Conservation (phyloP, 2,888 invertebrate genomes). For the Brachyopa scutellaris region DNA sequence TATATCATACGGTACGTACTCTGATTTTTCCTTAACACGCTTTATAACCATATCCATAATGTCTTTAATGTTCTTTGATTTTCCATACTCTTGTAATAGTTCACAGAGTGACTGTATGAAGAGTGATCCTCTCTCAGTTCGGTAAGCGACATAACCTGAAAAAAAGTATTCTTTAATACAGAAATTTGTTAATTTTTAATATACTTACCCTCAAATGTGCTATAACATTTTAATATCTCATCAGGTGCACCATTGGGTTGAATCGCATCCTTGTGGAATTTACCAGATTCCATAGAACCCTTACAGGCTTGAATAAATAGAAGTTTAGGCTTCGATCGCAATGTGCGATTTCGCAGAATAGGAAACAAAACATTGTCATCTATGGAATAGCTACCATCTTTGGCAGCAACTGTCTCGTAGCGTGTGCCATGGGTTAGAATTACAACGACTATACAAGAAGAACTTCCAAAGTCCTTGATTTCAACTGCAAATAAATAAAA, state of each 20-base stretch:
- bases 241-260: slow-evolving; percentile 77
- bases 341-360: slow-evolving; percentile 77
- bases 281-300: slow-evolving; percentile 76
- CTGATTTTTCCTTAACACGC: slow-evolving; percentile 74
- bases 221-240: slow-evolving; percentile 80
- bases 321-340: slow-evolving; percentile 79
- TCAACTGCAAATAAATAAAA: slow-evolving; percentile 75
- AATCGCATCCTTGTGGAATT: slow-evolving; percentile 76
- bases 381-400: slow-evolving; percentile 78
- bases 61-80: slow-evolving; percentile 76
- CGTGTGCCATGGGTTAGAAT: slow-evolving; percentile 79
- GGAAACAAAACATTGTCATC: slow-evolving; percentile 79
- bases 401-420: slow-evolving; percentile 78
- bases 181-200: too few relatives aligned
- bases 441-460: slow-evolving; percentile 78
- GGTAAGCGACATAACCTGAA: slow-evolving; percentile 79
- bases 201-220: slow-evolving; percentile 79
- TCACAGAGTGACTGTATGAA: slow-evolving; percentile 79
- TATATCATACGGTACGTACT: slow-evolving; percentile 73
- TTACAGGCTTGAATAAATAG: slow-evolving; percentile 81
- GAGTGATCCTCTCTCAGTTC: slow-evolving; percentile 78
- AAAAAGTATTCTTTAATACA: too few relatives aligned
- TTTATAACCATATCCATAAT: slow-evolving; percentile 78
- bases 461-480: slow-evolving; percentile 76
- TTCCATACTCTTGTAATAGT: slow-evolving; percentile 75